phyloP scores from a whole-genome alignment of 2,888 invertebrate species.

The Tenthredo livida region DNA sequence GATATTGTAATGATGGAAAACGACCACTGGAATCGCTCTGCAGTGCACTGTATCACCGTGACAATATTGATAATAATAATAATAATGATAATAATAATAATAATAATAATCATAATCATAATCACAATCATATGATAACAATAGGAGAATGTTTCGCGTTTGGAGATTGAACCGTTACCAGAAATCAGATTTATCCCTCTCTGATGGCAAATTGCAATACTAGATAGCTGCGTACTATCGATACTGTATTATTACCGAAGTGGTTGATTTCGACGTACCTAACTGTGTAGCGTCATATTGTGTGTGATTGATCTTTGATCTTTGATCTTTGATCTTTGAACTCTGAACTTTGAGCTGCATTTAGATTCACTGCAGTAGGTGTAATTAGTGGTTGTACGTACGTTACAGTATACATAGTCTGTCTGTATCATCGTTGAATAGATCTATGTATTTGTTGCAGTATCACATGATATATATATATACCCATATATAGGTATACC shows the following conservation, averaged over 20 bases:
- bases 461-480: too few species aligned
- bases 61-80: slow-evolving; percentile 3
- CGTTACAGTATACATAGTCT: not conserved
- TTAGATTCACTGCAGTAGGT: not conserved
- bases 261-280: not conserved
- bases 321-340: slow-evolving; percentile 2
- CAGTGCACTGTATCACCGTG: not conserved
- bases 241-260: not conserved
- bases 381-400: slow-evolving; percentile 3
- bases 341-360: not conserved
- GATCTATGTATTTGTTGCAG: too few species aligned
- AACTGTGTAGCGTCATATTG: not conserved
- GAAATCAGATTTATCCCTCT: not conserved
- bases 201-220: not conserved
- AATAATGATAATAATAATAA: not conserved
- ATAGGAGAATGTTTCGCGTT: not conserved
- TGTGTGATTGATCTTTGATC: slow-evolving; percentile 8
- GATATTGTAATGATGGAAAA: slow-evolving; percentile 13
- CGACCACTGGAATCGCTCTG: not conserved
- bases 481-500: too few species aligned
- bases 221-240: not conserved
- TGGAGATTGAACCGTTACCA: not conserved
- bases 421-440: too few species aligned
- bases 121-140: not conserved
- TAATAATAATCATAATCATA: too few species aligned